phyloP scores from a whole-genome alignment of 2,888 invertebrate genomes.

The Ectobius pallidus region DNA sequence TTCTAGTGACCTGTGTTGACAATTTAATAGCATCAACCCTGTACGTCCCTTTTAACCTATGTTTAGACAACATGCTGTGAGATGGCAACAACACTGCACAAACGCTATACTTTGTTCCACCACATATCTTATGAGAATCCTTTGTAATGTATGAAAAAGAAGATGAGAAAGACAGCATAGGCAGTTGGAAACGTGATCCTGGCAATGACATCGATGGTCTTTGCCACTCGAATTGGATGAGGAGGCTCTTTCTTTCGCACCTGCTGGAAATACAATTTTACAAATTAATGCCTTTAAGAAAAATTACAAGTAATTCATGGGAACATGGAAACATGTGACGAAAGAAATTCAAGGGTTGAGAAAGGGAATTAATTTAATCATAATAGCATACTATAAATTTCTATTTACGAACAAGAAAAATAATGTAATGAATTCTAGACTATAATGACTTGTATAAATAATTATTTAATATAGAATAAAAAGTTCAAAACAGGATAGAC shows the following conservation, averaged over 20 bases:
- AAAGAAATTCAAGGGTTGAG: too few relatives aligned
- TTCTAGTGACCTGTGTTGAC: background rate
- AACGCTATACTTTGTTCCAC: background rate
- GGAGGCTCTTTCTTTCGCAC: slow-evolving; percentile 90
- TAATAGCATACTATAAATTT: too few relatives aligned
- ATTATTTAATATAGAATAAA: too few relatives aligned
- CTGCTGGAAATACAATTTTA: too few relatives aligned
- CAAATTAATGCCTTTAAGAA: too few relatives aligned
- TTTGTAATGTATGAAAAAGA: slow-evolving; percentile 94
- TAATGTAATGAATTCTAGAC: too few relatives aligned
- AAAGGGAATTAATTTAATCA: too few relatives aligned
- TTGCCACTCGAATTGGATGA: slow-evolving; percentile 90
- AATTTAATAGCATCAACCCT: slow-evolving; percentile 4
- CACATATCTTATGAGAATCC: slow-evolving; percentile 29
- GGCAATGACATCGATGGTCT: slow-evolving; percentile 93
- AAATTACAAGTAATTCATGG: too few relatives aligned
- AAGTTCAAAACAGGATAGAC: too few relatives aligned
- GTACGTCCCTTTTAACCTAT: background rate
- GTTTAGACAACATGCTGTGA: background rate
- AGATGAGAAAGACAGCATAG: slow-evolving; percentile 91
- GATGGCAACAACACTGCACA: background rate
- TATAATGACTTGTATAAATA: too few relatives aligned
- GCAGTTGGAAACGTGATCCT: slow-evolving; percentile 93
- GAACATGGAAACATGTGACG: too few relatives aligned
- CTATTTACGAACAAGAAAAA: too few relatives aligned